Base-by-base conservation (phyloP, 2,888 invertebrate species). In the Hesperia comma region DNA sequence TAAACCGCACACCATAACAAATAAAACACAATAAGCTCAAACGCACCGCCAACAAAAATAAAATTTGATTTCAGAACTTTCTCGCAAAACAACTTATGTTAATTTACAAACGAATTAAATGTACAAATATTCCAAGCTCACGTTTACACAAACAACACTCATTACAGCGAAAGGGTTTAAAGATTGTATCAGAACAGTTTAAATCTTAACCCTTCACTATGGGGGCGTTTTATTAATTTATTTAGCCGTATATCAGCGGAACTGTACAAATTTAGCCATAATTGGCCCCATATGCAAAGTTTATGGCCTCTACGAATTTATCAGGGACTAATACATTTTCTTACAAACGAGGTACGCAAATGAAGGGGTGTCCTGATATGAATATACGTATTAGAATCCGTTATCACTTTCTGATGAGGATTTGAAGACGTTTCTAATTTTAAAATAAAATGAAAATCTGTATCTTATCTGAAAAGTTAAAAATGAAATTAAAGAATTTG, bases 221-320 rank as follows among this genome's bases (percentile, higher is more conserved):
- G 75, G 86, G 90, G 88, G 84, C 82, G 83, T 86, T 89, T 90
- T 90, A 92, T 92, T 91, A 91, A 92, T 90, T 88, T 90, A 90
- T 90, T 88, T 88, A 86, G 83, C 81, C 82, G 77, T 86, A 82
- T 90, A 90, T 88, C 89, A 79, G 75, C 73, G 71, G 72, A 79
- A 85, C 84, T 84, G 83, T 82, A 86, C 87, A 82, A 88, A 86
- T 86, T 84, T 78, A 71, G 77, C 73, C 77, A 77, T 90, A 88
- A 90, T 88, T 88, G 83, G 79, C 80, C 88, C 86, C 90, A 91
- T 91, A 91, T 90, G 91, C 87, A 89, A 89, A 86, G 85, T 87
- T 89, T 84, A 87, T 75, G 77, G 75, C 78, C 79, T 73, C 75
- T 53, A 41, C 32, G 90, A 88, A 89, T 81, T 85, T 89, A 90